Evolutionary conservation across 1,140 invertebrate species (phyloP).

Genomic region (Trichonephila inaurata): DNA sequence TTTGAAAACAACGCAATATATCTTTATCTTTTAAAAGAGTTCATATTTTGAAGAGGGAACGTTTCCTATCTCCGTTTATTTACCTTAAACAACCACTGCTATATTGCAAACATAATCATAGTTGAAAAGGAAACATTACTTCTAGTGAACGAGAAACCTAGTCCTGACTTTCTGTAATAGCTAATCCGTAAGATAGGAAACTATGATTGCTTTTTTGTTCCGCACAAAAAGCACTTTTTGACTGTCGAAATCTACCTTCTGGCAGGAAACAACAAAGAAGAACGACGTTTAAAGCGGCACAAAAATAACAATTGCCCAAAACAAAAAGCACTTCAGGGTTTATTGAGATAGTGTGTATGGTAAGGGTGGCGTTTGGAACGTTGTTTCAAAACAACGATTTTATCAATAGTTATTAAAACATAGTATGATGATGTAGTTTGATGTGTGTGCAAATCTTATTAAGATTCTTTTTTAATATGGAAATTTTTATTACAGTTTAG

Average conservation of each 20-base stretch:
- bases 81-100: neutral
- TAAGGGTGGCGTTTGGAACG: neutral
- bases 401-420: neutral
- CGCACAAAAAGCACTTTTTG: slow-evolving; percentile 14
- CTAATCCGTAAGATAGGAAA: slow-evolving; percentile 49
- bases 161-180: slow-evolving; percentile 2
- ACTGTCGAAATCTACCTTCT: neutral
- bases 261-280: neutral
- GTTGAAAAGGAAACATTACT: slow-evolving; percentile 12
- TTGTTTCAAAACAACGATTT: neutral
- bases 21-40: neutral
- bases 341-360: neutral
- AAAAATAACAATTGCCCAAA: slow-evolving; percentile 3
- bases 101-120: slow-evolving; percentile 49
- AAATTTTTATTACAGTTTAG: no score
- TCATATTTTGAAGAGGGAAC: slow-evolving; percentile 13
- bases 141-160: neutral
- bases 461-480: no score
- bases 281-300: neutral
- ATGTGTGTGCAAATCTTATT: no score
- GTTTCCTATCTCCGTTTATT: slow-evolving; percentile 12
- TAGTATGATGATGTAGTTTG: no score
- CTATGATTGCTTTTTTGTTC: slow-evolving; percentile 42
- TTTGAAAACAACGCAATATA: neutral
- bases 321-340: neutral